A percentile compares a stretch with the other conserved stretches of the same genome.
These are phyloP conservation scores for Piprites chloris DNA, from an alignment of 2,113 vertebrate genomes.

Conservation along the genomic window DNA sequence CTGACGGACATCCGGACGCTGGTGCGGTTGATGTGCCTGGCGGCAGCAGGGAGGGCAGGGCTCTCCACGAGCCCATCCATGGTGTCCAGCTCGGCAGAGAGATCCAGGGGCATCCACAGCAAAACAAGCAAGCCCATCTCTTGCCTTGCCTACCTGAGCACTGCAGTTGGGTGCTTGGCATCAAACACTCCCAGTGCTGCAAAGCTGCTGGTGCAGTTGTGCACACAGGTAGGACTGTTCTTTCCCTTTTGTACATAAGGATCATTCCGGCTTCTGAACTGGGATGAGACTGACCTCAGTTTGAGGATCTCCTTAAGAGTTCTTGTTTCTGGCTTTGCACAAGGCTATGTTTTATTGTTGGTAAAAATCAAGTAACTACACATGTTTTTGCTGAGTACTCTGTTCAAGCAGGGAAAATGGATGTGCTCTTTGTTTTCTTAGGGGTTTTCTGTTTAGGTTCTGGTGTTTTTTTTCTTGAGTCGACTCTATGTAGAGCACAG, in stretches of 20 bases:
- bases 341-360: not conserved
- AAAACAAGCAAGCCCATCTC: slow-evolving; percentile 95
- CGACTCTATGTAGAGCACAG: not conserved
- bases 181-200: slow-evolving; percentile 94
- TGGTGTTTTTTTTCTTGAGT: not conserved
- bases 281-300: not conserved
- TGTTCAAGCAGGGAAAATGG: not conserved
- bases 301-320: not conserved
- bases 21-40: slow-evolving; percentile 95
- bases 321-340: not conserved
- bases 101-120: slow-evolving; percentile 81
- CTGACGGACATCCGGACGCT: slow-evolving; percentile 94
- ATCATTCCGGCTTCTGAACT: not conserved
- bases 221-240: slow-evolving; percentile 84
- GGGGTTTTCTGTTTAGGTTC: not conserved
- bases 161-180: slow-evolving; percentile 93
- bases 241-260: not conserved
- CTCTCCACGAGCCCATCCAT: slow-evolving; percentile 85
- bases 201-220: slow-evolving; percentile 93
- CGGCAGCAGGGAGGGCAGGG: slow-evolving; percentile 91
- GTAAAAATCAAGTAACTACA: not conserved
- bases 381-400: not conserved
- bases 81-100: slow-evolving; percentile 68
- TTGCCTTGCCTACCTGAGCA: slow-evolving; percentile 95
- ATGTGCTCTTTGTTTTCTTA: not conserved